These are phyloP conservation scores for Cryptocephalus moraei DNA, from an alignment of 2,888 invertebrate species.

Conservation along the genomic window DNA sequence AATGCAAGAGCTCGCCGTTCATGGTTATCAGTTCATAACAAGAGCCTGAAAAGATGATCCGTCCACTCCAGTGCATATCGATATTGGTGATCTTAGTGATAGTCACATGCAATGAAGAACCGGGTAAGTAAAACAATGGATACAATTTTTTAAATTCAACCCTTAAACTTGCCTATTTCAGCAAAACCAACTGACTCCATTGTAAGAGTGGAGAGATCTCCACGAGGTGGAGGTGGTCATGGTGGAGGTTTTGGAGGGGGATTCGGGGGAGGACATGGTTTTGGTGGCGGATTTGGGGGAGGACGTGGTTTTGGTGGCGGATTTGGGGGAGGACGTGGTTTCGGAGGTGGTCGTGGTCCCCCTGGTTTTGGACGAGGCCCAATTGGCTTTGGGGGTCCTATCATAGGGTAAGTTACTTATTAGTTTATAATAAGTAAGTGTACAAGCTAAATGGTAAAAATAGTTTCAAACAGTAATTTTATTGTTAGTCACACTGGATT, in stretches of 20 bases:
- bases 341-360: constrained; percentile 4
- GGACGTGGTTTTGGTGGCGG: constrained; percentile 1
- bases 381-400: constrained; percentile 4
- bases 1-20: too few relatives aligned
- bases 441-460: too few relatives aligned
- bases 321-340: constrained; percentile 6
- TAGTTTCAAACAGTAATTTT: too few relatives aligned
- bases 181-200: neutral
- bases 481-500: neutral
- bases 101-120: too few relatives aligned
- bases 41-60: too few relatives aligned
- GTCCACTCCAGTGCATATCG: too few relatives aligned
- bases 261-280: constrained; percentile 2
- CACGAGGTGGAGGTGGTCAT: neutral
- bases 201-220: neutral
- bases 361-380: constrained; percentile 1
- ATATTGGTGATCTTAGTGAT: too few relatives aligned
- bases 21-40: too few relatives aligned
- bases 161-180: too few relatives aligned
- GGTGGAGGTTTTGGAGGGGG: constrained; percentile 2
- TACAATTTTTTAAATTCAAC: too few relatives aligned
- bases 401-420: neutral
- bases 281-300: constrained; percentile 1
- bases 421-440: too few relatives aligned
- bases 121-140: too few relatives aligned